Conservation (phyloP, 1,140 invertebrate genomes). For the Atta colombica region DNA sequence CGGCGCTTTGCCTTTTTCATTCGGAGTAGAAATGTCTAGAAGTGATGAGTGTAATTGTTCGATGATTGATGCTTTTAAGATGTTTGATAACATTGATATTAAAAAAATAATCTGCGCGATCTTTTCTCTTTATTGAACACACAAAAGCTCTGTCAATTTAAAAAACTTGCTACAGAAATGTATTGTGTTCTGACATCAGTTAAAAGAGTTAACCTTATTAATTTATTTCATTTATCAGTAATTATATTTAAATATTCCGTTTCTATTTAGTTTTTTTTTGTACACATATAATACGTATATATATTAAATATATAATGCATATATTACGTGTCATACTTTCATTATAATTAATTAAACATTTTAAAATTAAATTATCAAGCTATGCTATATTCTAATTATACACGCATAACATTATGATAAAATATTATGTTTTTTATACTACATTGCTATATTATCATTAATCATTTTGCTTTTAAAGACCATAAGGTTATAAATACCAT, state of each 20-base stretch:
- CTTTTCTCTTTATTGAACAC: constrained; percentile 8
- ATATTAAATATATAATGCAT: no score
- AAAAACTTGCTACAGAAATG: background rate
- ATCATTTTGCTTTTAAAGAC: background rate
- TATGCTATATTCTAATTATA: background rate
- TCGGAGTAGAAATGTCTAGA: background rate
- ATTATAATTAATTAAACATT: background rate
- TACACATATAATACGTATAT: no score
- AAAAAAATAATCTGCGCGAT: background rate
- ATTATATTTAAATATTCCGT: background rate
- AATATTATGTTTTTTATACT: background rate
- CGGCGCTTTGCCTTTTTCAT: background rate
- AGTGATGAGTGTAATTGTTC: constrained; percentile 23
- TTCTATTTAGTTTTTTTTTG: background rate
- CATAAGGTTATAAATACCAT: background rate
- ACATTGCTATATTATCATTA: background rate
- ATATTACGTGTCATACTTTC: no score
- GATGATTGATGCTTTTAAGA: background rate
- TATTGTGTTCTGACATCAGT: background rate
- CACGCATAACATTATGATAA: background rate
- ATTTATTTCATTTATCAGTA: background rate
- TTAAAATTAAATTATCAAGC: background rate
- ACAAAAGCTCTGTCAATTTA: background rate
- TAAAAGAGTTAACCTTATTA: background rate
- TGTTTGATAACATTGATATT: constrained; percentile 7